Conservation (phyloP, 2,888 invertebrate genomes). For the Drosophila fungiperda region DNA sequence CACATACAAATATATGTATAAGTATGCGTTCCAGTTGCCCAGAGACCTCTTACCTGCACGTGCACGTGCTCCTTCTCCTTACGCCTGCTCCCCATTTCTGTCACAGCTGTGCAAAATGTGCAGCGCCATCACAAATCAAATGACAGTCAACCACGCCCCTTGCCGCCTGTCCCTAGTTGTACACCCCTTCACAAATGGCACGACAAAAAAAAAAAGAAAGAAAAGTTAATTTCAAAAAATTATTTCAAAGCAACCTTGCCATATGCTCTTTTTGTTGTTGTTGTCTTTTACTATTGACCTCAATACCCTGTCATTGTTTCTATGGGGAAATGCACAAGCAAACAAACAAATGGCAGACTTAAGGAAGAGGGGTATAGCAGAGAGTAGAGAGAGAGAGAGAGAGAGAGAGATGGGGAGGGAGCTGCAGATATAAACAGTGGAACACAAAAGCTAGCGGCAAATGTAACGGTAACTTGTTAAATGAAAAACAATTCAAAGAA, state of each 20-base stretch:
- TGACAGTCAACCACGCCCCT: conserved; percentile 32
- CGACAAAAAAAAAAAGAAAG: conserved; percentile 34
- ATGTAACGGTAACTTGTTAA: conserved; percentile 68
- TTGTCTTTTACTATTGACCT: conserved; percentile 79
- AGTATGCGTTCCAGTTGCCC: not conserved
- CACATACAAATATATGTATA: not conserved
- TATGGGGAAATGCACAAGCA: conserved; percentile 62
- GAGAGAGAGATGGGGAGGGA: not conserved
- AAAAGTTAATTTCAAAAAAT: conserved; percentile 77
- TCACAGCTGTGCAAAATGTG: conserved; percentile 52
- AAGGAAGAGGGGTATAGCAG: conserved; percentile 5
- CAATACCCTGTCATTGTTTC: conserved; percentile 74
- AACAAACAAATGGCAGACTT: conserved; percentile 8
- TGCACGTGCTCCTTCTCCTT: conserved; percentile 1
- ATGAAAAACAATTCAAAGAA: conserved; percentile 51
- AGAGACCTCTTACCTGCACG: conserved; percentile 15
- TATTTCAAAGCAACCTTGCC: conserved; percentile 81
- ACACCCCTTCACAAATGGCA: conserved; percentile 30
- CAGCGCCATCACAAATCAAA: conserved; percentile 66
- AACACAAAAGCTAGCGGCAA: conserved; percentile 33
- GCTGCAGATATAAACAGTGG: conserved; percentile 32
- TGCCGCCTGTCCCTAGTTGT: not conserved
- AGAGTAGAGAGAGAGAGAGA: not conserved
- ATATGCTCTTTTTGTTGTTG: conserved; percentile 56
- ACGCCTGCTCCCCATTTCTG: conserved; percentile 12